Evolutionary conservation across 2,888 invertebrate species (phyloP), one percentile per base, ranked within the genome.

Genomic region (Polydrusus pterygomalis): DNA sequence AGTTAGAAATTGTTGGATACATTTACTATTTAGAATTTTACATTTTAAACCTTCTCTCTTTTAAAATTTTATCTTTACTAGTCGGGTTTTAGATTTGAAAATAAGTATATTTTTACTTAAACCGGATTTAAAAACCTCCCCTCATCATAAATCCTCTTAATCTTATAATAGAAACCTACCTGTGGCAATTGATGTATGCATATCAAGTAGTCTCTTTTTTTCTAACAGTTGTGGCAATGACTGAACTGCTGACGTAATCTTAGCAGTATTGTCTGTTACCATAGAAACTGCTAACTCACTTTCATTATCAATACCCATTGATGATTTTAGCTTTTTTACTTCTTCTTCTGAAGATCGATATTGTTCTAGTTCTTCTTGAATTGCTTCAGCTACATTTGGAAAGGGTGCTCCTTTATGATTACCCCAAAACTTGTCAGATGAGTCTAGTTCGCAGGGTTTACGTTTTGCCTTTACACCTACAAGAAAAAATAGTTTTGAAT

Each of bases 101-200:
- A n/a, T n/a, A n/a, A n/a, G n/a, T n/a, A n/a, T n/a, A n/a, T n/a
- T n/a, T n/a, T n/a, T n/a, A n/a, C n/a, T n/a, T n/a, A n/a, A n/a
- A n/a, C n/a, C n/a, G n/a, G n/a, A n/a, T n/a, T n/a, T n/a, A n/a
- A n/a, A n/a, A n/a, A n/a, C n/a, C n/a, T n/a, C n/a, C n/a, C n/a
- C n/a, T n/a, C n/a, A n/a, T n/a, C n/a, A n/a, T n/a, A n/a, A n/a
- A n/a, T n/a, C n/a, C n/a, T n/a, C n/a, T n/a, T n/a, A n/a, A n/a
- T n/a, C n/a, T n/a, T n/a, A n/a, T n/a, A 25, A 25, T 7, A 34
- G 2, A n/a, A 13, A 51, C n/a, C 63, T 78, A 92, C 94, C 93
- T 88, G 99, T 99, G 2, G 99, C 99, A 78, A 99, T 95, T 80
- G 97, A 98, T 25, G 98, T 99, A 86, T 99, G 99, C 96, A 98